Base-by-base conservation (phyloP, 2,113 vertebrate genomes). In the Beaufortia kweichowensis region DNA sequence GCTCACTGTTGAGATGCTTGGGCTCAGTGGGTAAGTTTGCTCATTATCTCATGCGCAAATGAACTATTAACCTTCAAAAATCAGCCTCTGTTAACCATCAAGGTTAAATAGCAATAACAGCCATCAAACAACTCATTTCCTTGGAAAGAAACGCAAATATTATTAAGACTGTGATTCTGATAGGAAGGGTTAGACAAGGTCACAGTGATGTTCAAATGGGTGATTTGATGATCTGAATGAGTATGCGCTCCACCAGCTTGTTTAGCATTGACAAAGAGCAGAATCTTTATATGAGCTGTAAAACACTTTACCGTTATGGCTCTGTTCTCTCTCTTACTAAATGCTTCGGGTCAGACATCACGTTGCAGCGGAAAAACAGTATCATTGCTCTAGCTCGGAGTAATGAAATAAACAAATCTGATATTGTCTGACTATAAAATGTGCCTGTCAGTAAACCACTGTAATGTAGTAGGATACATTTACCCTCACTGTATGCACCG, bases 1-100 rank as follows among this genome's bases (percentile, higher is more conserved):
- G 60, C 24, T 60, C 59, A 68, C 81, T 84, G 50, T 15, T 65
- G 66, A 81, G 82, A 62, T 53, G 77, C 76, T 82, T 56, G 53
- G 75, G 12, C 56, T 66, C 84, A 78, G 79, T 84, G 43, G 43
- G 57, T 75, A 55, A 57, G 48, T 76, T 56, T 55, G 43, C 61
- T 78, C 76, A 70, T 57, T 69, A 78, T 75, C 75, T 61, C 75
- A 66, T 29, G 26, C 50, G 60, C 10, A 31, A 67, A 64, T 56
- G 29, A 71, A 48, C 66, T 60, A 17, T 60, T 29, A 73, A 53
- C 70, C 63, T 65, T 31, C 31, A 41, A 60, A 33, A 75, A 62
- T 33, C 28, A 75, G 23, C 19, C 33, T 48, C 17, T 39, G 61
- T 26, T 53, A 76, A 65, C 6, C 75, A 43, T 57, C 56, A 77